Percentiles rank a stretch among this genome's conserved stretches.
phyloP scores from a whole-genome alignment of 2,113 vertebrate genomes.

The Antechinus flavipes region DNA sequence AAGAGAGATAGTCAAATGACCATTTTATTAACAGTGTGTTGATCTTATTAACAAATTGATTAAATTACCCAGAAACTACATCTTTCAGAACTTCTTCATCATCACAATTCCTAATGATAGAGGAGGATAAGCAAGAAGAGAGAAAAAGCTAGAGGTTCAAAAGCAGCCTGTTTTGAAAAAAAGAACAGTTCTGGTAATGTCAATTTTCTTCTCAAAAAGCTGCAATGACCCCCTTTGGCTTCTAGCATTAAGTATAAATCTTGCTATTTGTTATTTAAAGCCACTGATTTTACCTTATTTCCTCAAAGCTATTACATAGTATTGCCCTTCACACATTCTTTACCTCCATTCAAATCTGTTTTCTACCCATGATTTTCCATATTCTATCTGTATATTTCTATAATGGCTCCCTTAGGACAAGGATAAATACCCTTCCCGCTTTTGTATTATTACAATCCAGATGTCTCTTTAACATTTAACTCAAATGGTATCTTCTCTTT shows the following conservation, averaged over 20 bases:
- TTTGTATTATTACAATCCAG: background rate
- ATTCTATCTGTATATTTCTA: background rate
- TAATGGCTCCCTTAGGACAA: background rate
- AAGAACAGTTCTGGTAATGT: background rate
- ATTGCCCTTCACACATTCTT: background rate
- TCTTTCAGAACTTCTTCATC: too few relatives aligned
- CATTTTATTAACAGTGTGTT: too few relatives aligned
- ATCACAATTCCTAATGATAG: too few relatives aligned
- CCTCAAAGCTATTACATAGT: background rate
- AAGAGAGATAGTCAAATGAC: too few relatives aligned
- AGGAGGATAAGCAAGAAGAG: background rate
- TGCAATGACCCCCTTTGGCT: background rate
- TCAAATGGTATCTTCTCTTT: too few relatives aligned
- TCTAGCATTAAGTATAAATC: background rate
- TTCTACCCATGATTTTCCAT: background rate
- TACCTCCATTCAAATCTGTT: background rate
- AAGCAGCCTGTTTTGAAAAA: background rate
- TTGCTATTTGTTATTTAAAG: background rate
- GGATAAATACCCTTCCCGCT: background rate
- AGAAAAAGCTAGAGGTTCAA: background rate
- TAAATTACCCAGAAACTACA: too few relatives aligned
- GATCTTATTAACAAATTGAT: too few relatives aligned
- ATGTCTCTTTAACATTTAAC: background rate
- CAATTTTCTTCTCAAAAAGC: background rate
- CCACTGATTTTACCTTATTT: background rate